phyloP scores from a whole-genome alignment of 2,888 invertebrate genomes.

The Creontiades dilutus region DNA sequence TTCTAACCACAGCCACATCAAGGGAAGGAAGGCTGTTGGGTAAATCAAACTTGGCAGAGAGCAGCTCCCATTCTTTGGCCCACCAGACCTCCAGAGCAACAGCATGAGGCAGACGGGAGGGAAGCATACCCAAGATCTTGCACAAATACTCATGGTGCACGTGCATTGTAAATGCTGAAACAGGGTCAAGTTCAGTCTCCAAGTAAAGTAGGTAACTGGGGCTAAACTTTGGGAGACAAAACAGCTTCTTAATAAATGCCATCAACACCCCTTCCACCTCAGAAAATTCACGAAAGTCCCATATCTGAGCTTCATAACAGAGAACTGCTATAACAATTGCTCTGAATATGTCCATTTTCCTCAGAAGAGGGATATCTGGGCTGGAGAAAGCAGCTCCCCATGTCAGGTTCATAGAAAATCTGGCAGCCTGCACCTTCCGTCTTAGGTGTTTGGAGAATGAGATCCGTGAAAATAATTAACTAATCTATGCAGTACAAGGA shows the following conservation, averaged over 20 bases:
- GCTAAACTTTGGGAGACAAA: background rate
- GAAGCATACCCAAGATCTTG: background rate
- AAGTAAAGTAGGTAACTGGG: background rate
- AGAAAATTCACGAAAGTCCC: background rate
- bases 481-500: too few species aligned
- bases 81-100: background rate
- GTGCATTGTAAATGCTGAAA: background rate
- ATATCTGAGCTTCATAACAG: background rate
- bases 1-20: background rate
- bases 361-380: background rate
- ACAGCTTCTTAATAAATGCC: background rate
- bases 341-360: background rate
- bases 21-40: background rate
- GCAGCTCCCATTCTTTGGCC: background rate
- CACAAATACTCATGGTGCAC: background rate
- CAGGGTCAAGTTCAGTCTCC: background rate
- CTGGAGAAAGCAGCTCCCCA: background rate
- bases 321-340: background rate
- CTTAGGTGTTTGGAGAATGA: too few species aligned
- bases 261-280: background rate
- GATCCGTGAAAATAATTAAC: too few species aligned
- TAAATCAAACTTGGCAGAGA: background rate
- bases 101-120: background rate
- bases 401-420: too few species aligned
- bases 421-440: too few species aligned